phyloP scores from a whole-genome alignment of 1,140 invertebrate genomes.

The Heliconius eleuchia region DNA sequence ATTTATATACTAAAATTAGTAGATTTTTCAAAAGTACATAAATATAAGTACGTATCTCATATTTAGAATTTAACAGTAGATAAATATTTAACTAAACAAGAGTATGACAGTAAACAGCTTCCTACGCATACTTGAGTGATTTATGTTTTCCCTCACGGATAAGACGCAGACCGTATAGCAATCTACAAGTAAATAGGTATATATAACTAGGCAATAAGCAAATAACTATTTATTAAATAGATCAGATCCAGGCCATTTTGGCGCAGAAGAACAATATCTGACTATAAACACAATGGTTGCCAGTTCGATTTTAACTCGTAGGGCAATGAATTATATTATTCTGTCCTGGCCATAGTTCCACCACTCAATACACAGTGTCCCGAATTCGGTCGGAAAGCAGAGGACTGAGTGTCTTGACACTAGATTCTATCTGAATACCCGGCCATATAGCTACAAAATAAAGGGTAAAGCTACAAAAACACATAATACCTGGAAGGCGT shows the following conservation, averaged over 20 bases:
- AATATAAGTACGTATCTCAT: not conserved
- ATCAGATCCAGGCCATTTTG: no score
- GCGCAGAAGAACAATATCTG: no score
- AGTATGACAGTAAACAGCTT: not conserved
- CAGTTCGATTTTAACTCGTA: no score
- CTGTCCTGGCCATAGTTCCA: no score
- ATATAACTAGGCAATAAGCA: not conserved
- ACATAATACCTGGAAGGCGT: not conserved
- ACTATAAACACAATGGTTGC: no score
- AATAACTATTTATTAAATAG: no score
- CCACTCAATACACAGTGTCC: no score
- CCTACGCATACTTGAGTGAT: not conserved
- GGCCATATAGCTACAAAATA: no score
- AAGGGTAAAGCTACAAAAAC: not conserved
- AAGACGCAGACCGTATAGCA: not conserved
- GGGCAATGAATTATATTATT: no score
- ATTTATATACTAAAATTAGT: no score
- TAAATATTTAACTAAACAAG: not conserved
- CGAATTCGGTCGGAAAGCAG: no score
- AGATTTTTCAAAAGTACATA: no score
- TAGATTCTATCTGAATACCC: not conserved
- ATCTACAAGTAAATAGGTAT: not conserved
- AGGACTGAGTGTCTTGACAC: not conserved
- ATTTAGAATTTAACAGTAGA: not conserved
- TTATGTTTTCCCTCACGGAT: not conserved